phyloP scores from a whole-genome alignment of 2,888 invertebrate species.

The Dryococelus australis region DNA sequence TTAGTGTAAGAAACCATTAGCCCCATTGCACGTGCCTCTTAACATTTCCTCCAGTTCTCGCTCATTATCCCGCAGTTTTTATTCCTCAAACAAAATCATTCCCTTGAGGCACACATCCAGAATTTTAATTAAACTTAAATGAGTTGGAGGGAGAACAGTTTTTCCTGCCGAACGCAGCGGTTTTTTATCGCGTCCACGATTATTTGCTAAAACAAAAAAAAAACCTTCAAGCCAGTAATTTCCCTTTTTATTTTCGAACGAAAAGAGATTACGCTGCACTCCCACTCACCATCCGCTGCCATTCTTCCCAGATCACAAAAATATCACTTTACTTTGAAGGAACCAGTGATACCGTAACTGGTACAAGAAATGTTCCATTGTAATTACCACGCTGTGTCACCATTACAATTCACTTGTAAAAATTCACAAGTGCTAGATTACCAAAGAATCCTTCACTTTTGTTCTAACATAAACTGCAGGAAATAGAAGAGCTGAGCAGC shows the following conservation, averaged over 20 bases:
- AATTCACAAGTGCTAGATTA: too few relatives aligned
- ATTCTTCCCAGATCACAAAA: background rate
- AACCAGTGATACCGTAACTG: background rate
- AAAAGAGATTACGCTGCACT: background rate
- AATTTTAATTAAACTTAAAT: constrained; percentile 5
- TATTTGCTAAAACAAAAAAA: background rate
- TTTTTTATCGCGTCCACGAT: background rate
- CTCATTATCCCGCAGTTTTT: background rate
- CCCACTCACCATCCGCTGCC: background rate
- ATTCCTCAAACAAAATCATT: background rate
- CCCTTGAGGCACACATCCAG: background rate
- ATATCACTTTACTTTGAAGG: background rate
- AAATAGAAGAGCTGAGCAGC: too few relatives aligned
- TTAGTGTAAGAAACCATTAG: background rate
- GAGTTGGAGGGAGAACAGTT: background rate
- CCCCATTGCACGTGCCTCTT: background rate
- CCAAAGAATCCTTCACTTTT: too few relatives aligned
- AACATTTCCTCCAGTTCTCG: background rate
- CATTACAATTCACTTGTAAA: too few relatives aligned
- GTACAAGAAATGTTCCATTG: background rate
- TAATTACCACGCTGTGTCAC: too few relatives aligned
- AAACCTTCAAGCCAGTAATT: background rate
- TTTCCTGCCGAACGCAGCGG: background rate
- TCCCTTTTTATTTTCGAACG: background rate
- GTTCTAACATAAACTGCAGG: too few relatives aligned